Evolutionary conservation across 2,888 invertebrate species (phyloP).

Genomic region (Oxystoma pomonae): DNA sequence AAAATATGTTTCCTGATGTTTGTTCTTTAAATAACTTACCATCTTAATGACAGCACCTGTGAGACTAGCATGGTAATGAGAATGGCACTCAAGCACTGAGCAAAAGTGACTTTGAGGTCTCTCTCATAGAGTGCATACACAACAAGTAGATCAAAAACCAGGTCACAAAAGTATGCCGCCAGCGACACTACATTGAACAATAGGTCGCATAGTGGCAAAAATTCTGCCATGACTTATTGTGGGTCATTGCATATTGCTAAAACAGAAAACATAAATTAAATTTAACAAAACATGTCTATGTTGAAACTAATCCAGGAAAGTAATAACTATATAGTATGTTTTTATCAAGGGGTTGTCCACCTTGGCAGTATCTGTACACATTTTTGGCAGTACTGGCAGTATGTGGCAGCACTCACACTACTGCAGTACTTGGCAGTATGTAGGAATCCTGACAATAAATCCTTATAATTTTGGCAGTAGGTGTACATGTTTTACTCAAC

Average conservation of each 20-base stretch:
- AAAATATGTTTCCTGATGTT: too few relatives aligned
- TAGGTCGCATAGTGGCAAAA: conserved; percentile 86
- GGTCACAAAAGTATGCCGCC: conserved; percentile 87
- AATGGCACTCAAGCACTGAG: conserved; percentile 66
- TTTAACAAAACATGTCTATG: conserved; percentile 20
- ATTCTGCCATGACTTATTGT: conserved; percentile 63
- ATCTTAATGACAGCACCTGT: conserved; percentile 70
- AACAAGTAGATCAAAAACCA: conserved; percentile 83
- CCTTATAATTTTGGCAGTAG: too few relatives aligned
- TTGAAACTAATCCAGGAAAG: too few relatives aligned
- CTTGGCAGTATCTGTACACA: too few relatives aligned
- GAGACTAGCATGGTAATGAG: conserved; percentile 70
- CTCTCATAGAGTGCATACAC: conserved; percentile 76
- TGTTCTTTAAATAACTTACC: conserved; percentile 59
- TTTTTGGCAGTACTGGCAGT: too few relatives aligned
- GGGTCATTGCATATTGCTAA: conserved; percentile 42
- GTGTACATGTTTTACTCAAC: too few relatives aligned
- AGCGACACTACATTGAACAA: conserved; percentile 87
- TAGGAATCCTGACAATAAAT: too few relatives aligned
- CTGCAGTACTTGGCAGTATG: too few relatives aligned
- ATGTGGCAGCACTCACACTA: too few relatives aligned
- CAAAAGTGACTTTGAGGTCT: conserved; percentile 61
- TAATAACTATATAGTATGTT: too few relatives aligned
- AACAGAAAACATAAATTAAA: too few relatives aligned
- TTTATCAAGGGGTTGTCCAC: too few relatives aligned